Evolutionary conservation across 2,888 invertebrate genomes (phyloP), one percentile per base, ranked within the genome.

Genomic region (Panopea generosa): DNA sequence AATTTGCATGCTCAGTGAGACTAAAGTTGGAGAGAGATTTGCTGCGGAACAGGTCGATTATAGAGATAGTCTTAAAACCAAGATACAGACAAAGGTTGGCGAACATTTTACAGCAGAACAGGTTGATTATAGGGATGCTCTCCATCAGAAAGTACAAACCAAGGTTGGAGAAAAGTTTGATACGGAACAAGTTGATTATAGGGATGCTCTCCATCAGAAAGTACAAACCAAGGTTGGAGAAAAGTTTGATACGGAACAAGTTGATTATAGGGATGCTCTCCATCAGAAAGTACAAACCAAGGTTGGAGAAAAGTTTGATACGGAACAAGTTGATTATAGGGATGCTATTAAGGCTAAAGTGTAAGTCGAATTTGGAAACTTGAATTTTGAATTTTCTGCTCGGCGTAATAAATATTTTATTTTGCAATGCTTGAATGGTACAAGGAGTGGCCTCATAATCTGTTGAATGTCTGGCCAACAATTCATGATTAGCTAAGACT

Each of bases 31-130:
- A 20, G 83, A 86, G 38, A 66, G 78, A 47, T 79, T 66, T 71
- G 76, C 82, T 43, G 76, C 79, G 4, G 82, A 86, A 53, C 88
- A 89, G 66, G 63, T 83, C 27, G 87, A 89, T 69, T 89, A 83
- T 66, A 70, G 88, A 38, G 83, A 84, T 29, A 47, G 56, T 33
- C 69, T 80, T 52, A 72, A 70, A 57, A 69, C 67, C 14, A 56
- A 73, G 60, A 75, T 77, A 65, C 56, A 74, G 45, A 84, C 84
- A n/a, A 74, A 75, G 69, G 79, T 77, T 20, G 84, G 75, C 1
- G 71, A 72, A 45, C 45, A 22, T 7, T 79, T 77, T 52, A 56
- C 61, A 3, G 57, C 75, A 9, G 66, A 71, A 22, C 83, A 84
- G 59, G 69, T 77, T 4, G 83, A 84, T 59, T 83, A 81, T 43